Evolutionary conservation across 2,888 invertebrate species (phyloP).

Genomic region (Seira ritae): DNA sequence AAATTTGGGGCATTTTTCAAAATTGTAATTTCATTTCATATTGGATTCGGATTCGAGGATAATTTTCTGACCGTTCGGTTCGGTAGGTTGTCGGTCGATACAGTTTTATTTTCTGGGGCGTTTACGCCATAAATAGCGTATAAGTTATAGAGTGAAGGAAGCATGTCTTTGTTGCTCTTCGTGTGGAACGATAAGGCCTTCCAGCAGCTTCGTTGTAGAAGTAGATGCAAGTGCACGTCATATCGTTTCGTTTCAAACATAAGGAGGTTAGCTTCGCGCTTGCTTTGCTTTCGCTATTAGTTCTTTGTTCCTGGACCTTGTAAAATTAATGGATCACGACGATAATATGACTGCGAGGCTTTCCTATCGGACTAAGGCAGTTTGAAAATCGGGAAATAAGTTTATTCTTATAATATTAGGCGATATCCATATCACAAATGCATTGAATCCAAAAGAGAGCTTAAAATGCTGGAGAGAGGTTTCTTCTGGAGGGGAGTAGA

Average conservation of each 20-base stretch:
- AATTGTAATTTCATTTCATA: too few species aligned
- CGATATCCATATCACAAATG: not conserved
- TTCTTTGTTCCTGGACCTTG: not conserved
- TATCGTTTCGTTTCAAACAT: not conserved
- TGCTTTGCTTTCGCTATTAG: too few species aligned
- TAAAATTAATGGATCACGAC: constrained; percentile 56
- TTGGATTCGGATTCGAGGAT: not conserved
- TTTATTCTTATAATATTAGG: too few species aligned
- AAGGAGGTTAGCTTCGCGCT: not conserved
- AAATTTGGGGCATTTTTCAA: not conserved
- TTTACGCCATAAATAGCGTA: not conserved
- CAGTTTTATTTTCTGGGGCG: not conserved
- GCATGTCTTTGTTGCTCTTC: not conserved
- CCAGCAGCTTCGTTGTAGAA: not conserved
- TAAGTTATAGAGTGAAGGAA: too few species aligned
- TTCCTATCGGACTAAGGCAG: too few species aligned
- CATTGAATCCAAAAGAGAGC: too few species aligned
- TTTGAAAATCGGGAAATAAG: too few species aligned
- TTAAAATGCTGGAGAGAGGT: not conserved
- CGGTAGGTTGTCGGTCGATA: not conserved
- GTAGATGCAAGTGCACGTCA: not conserved
- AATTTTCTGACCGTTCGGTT: not conserved
- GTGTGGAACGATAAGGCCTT: not conserved
- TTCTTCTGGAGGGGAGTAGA: not conserved
- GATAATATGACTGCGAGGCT: not conserved